phyloP scores from a whole-genome alignment of 2,888 invertebrate species.

The Synergus japonicus region DNA sequence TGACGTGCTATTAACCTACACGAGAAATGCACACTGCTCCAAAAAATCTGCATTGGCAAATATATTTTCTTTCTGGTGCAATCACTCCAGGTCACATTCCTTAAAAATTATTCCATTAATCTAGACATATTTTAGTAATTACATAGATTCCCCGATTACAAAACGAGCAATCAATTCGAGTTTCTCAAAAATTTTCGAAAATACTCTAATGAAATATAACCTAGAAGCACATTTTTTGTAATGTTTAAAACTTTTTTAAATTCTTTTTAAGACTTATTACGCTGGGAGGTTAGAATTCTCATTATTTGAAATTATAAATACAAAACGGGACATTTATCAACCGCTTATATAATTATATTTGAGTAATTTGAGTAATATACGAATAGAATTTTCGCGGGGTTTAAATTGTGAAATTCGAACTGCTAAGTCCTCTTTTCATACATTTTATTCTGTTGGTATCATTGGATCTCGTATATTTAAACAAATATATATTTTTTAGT shows the following conservation, averaged over 20 bases:
- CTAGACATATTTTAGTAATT: background rate
- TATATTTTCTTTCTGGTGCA: background rate
- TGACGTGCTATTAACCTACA: constrained; percentile 51
- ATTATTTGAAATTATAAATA: too few species aligned
- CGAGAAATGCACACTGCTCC: constrained; percentile 53
- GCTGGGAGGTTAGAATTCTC: too few species aligned
- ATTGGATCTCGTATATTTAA: background rate
- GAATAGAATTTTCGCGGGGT: too few species aligned
- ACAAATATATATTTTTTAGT: background rate
- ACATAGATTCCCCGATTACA: background rate
- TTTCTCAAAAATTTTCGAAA: background rate
- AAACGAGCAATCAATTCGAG: background rate
- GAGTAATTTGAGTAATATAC: too few species aligned
- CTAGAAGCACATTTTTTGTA: background rate
- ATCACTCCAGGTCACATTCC: background rate
- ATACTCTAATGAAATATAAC: background rate
- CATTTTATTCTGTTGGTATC: too few species aligned
- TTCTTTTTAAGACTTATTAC: too few species aligned
- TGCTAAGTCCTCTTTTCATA: too few species aligned
- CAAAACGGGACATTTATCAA: too few species aligned
- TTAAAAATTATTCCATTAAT: background rate
- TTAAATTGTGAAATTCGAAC: too few species aligned
- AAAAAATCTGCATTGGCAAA: constrained; percentile 66
- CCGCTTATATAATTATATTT: too few species aligned
- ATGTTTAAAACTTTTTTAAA: too few species aligned